phyloP scores from a whole-genome alignment of 2,888 invertebrate species.

The Leucania comma region DNA sequence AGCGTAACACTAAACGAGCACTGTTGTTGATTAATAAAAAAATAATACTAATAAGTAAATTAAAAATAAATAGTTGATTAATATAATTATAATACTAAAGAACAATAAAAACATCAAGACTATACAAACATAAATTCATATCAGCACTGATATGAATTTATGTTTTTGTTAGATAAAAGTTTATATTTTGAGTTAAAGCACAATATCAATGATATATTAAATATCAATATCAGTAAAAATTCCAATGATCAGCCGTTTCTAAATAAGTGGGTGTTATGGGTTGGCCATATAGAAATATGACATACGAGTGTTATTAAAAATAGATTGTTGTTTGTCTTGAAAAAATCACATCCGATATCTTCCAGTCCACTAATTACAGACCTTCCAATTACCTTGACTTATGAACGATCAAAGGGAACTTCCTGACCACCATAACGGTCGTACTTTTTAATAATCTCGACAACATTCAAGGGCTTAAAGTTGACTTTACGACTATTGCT shows the following conservation, averaged over 20 bases:
- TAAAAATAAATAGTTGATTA: no score
- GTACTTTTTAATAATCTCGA: not conserved
- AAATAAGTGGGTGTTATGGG: not conserved
- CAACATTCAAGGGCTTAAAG: not conserved
- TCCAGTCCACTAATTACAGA: constrained; percentile 3
- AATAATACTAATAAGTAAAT: no score
- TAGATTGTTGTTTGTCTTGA: constrained; percentile 27
- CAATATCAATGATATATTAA: no score
- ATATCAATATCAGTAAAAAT: no score
- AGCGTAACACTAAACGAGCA: no score
- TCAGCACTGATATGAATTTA: no score
- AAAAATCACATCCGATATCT: constrained; percentile 3
- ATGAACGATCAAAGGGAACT: constrained; percentile 1
- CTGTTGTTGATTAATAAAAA: no score
- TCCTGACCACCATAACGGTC: not conserved
- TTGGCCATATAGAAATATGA: not conserved
- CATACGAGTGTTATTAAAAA: not conserved
- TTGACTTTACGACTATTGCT: not conserved
- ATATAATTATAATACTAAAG: no score
- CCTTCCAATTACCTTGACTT: constrained; percentile 17
- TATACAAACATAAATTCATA: no score
- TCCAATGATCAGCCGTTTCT: not conserved
- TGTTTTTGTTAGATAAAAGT: no score
- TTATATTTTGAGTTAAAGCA: no score
- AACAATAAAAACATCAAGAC: no score